Evolutionary conservation across 2,797 vertebrate genomes (phyloP), one percentile per base, ranked within the genome.

Genomic region (Oryzias sinensis): DNA sequence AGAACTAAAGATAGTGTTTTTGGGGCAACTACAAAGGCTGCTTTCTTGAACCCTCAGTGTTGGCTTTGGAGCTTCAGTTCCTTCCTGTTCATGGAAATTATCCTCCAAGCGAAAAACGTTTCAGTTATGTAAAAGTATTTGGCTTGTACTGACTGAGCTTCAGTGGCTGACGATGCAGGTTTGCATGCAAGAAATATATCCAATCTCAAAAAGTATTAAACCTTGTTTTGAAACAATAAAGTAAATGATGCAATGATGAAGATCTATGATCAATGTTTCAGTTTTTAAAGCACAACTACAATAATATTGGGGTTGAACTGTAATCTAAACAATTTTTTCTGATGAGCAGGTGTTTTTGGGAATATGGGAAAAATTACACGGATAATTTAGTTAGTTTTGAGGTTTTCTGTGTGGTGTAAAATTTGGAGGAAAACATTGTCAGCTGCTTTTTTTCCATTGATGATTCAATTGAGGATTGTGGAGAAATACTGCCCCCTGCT

Each of bases 21-120:
- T 68, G 70, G 79, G 72, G 76, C 71, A 72, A 75, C 82, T 88
- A 89, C 85, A 90, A 87, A 86, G 79, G 70, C 84, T 81, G 64
- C 72, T 80, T 87, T 61, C 2, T 76, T 87, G 82, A 88, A 83
- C 65, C 79, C 17, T 65, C 18, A 14, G 47, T 91, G 89, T 90
- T 90, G 87, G 79, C 86, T 90, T 88, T 90, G 86, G 90, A 89
- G 61, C 72, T 58, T 52, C 62, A 73, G 71, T 84, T 89, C 88
- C 86, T 91, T 92, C 89, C 89, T 92, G 86, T 88, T 90, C 88
- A 85, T 84, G 82, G 76, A 91, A 84, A 87, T 87, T 80, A 51
- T 67, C 52, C 57, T 61, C 76, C 58, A 75, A 75, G 62, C 51
- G 41, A 87, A 62, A 49, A 48, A 47, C 65, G n/a, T 78, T 79